Evolutionary conservation across 1,140 invertebrate genomes (phyloP), one percentile per base, ranked within the genome.

Genomic region (Laupala kohalensis): DNA sequence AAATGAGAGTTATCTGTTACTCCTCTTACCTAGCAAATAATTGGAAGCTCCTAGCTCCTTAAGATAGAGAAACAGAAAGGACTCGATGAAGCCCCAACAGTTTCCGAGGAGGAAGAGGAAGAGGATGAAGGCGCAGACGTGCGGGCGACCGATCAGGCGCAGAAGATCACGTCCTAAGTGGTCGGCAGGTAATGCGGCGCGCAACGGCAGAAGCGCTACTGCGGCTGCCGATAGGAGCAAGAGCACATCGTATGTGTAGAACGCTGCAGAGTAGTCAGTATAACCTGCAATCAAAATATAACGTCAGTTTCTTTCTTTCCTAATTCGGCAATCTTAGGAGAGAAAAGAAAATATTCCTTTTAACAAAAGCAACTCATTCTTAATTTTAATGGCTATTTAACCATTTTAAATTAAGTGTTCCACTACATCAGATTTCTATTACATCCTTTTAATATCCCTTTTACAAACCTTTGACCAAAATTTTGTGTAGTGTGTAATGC

Each of bases 21-120:
- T n/a, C n/a, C n/a, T n/a, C 37, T 83, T 81, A 89, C 90, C 92
- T 63, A 94, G 78, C 69, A 94, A 81, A 78, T 90, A 90, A 78
- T 92, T 92, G 0, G 90, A 88, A 62, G 90, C 89, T 28, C 90
- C 88, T 65, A 93, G 81, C 80, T 92, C 90, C 79, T 89, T 90
- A 37, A 94, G 83, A 80, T 92, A 93, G 73, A 93, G 84, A 78
- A 93, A 94, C 1, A 94, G 81, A 77, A 91, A 95, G 13, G 90
- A 91, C 80, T 93, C 91, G 30, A 93, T 90, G 78, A 93, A 93
- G 27, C 91, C 91, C 90, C 90, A 93, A 78, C 90, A 87, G 77
- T 89, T 91, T 63, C 91, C 91, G 25, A 92, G 79, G 23, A 88
- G 83, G 77, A 91, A 92, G 19, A 92, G 82, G 77, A 92, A 90